Evolutionary conservation across 2,888 invertebrate genomes (phyloP).

Genomic region (Teleiodes luculella): DNA sequence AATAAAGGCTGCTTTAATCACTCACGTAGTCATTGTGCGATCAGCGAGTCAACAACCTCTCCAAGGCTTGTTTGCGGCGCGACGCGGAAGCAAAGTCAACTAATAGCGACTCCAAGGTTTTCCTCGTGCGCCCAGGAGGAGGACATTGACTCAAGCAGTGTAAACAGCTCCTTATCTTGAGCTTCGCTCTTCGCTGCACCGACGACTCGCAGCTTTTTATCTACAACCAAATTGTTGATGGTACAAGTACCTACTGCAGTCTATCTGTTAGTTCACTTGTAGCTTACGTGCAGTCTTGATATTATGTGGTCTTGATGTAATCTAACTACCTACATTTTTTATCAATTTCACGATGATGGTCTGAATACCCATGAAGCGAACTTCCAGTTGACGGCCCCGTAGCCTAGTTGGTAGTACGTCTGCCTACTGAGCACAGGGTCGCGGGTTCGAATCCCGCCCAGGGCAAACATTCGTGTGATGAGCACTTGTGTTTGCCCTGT

Average conservation of each 20-base stretch:
- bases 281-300: neutral
- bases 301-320: no score
- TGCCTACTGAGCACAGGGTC: no score
- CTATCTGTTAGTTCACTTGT: slow-evolving; percentile 13
- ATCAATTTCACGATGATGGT: no score
- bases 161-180: slow-evolving; percentile 78
- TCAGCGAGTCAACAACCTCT: slow-evolving; percentile 53
- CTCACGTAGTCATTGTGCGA: slow-evolving; percentile 20
- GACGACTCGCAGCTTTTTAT: slow-evolving; percentile 69
- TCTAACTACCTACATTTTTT: no score
- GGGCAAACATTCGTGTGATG: no score
- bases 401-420: no score
- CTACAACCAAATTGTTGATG: slow-evolving; percentile 36
- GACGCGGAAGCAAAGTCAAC: slow-evolving; percentile 33
- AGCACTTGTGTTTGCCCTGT: no score
- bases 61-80: slow-evolving; percentile 52
- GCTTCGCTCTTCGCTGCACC: slow-evolving; percentile 58
- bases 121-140: slow-evolving; percentile 66
- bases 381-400: no score
- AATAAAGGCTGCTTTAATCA: slow-evolving; percentile 26
- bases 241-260: slow-evolving; percentile 19
- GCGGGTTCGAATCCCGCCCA: no score
- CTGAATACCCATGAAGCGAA: no score
- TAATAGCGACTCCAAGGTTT: slow-evolving; percentile 65
- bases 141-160: slow-evolving; percentile 78